Base-by-base conservation (phyloP, 1,140 invertebrate genomes). In the Bursaphelenchus mucronatus region DNA sequence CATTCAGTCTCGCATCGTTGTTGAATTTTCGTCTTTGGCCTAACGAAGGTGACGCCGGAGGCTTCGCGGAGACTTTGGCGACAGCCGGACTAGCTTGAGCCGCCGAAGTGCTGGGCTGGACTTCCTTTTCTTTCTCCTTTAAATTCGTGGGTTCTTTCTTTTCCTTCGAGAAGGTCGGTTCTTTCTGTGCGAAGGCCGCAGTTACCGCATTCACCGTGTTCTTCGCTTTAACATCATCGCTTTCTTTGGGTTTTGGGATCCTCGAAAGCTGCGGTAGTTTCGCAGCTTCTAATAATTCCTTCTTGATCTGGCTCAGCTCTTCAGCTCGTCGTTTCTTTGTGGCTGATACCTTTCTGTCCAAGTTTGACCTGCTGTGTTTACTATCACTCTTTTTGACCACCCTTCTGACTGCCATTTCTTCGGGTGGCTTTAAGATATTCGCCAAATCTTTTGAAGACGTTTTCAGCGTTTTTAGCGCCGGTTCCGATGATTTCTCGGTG, bases 221-320 rank as follows among this genome's bases (percentile, higher is more conserved):
- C 44, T 75, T 73, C 11, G 71, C 71, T 19, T 76, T 59, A 1
- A 66, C 73, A 17, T 73, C 70, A 41, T 76, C 68, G 11, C 66
- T 62, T 41, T 73, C 70, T 47, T 71, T 69, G 52, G 19, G 50
- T 39, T 43, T 51, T 58, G 46, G 41, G 19, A 73, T 57, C 40
- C n/a, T n/a, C 11, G 19, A 44, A 11, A 15, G 51, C 51, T 21
- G 66, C 15, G 70, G 62, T n/a, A 74, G 13, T 71, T 71, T 75
- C n/a, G 69, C 57, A 19, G 15, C 51, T 15, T 55, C 70, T 8
- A 66, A 63, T 15, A 71, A 19, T 40, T 71, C 69, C 46, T 71
- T 64, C 50, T 71, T 71, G 19, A 71, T 71, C 15, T 70, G 39
- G 4, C 63, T 54, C 55, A 74, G 55, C 45, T 71, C 69, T 41